Evolutionary conservation across 2,113 vertebrate genomes (phyloP), one percentile per base, ranked within the genome.

Genomic region (Choloepus hoffmanni): DNA sequence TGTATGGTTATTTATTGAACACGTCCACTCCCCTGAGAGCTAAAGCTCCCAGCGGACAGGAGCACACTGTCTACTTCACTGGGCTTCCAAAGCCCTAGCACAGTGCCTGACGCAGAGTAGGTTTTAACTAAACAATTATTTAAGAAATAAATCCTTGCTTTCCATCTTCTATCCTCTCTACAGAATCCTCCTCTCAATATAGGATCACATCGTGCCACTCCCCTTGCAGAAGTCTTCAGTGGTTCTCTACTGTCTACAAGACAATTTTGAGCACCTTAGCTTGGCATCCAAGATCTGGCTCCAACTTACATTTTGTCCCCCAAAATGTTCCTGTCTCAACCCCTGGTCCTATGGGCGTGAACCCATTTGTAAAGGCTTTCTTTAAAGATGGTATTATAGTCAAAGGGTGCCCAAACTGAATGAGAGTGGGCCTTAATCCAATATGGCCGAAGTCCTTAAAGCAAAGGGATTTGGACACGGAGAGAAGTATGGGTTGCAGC

Each of bases 11-110:
- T 19, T 33, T 18, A 19, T 2, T 2, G 5, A 28, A 26, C 0
- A 2, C 2, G 0, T 63, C 63, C 33, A 0, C 12, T 55, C 28
- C 50, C 72, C 68, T 23, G 13, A 36, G 36, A 24, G 76, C 1
- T 36, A 36, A 30, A 33, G 21, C 26, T 15, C n/a, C 62, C 24
- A 5, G 23, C 0, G 6, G 40, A 23, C 19, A 63, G 74, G 45
- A 24, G 26, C 45, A 45, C 10, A 1, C 10, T 18, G 2, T 45
- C 30, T 2, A 36, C 5, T 4, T 50, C 58, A n/a, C 18, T 1
- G 30, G 30, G 65, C 28, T 40, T 26, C 10, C 50, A 65, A 62
- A 65, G 19, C 36, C 36, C 36, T 36, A 36, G 36, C 36, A 36
- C 36, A 36, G 36, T 36, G 36, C 36, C 36, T 36, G 36, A 36